phyloP scores from a whole-genome alignment of 1,140 invertebrate genomes.

The Glomeris maerens region DNA sequence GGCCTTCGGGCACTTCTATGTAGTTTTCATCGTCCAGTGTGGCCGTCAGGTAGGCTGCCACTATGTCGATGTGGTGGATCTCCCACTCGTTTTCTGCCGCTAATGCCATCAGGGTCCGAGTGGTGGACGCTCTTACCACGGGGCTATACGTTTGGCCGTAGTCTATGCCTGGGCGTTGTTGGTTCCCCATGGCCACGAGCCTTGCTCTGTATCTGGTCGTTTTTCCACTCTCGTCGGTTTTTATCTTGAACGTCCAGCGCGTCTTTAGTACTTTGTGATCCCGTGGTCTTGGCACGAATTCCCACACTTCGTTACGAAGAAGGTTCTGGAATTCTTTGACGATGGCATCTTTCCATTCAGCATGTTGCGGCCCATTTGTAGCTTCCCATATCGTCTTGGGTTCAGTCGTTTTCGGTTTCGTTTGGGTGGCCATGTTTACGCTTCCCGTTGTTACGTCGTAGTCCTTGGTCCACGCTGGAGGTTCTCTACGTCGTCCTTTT shows the following conservation, averaged over 20 bases:
- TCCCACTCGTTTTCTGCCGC: slow-evolving; percentile 20
- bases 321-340: slow-evolving; percentile 26
- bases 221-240: slow-evolving; percentile 21
- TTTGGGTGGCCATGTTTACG: too few relatives aligned
- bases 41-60: slow-evolving; percentile 27
- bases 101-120: slow-evolving; percentile 23
- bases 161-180: slow-evolving; percentile 27
- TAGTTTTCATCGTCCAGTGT: slow-evolving; percentile 29
- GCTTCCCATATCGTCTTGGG: slow-evolving; percentile 24
- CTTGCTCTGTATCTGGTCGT: slow-evolving; percentile 26
- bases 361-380: slow-evolving; percentile 19
- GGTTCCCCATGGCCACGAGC: slow-evolving; percentile 29
- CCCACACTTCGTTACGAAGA: slow-evolving; percentile 29
- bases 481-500: too few relatives aligned
- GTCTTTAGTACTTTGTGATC: slow-evolving; percentile 20
- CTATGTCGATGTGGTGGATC: slow-evolving; percentile 25
- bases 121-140: slow-evolving; percentile 22
- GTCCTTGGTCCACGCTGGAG: too few relatives aligned
- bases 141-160: slow-evolving; percentile 30
- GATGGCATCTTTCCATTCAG: slow-evolving; percentile 28
- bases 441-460: too few relatives aligned
- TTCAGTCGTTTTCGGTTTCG: too few relatives aligned
- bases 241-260: slow-evolving; percentile 28
- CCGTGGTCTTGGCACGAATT: slow-evolving; percentile 22
- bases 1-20: slow-evolving; percentile 25